phyloP scores from a whole-genome alignment of 2,888 invertebrate species.

The Epicampocera succincta region DNA sequence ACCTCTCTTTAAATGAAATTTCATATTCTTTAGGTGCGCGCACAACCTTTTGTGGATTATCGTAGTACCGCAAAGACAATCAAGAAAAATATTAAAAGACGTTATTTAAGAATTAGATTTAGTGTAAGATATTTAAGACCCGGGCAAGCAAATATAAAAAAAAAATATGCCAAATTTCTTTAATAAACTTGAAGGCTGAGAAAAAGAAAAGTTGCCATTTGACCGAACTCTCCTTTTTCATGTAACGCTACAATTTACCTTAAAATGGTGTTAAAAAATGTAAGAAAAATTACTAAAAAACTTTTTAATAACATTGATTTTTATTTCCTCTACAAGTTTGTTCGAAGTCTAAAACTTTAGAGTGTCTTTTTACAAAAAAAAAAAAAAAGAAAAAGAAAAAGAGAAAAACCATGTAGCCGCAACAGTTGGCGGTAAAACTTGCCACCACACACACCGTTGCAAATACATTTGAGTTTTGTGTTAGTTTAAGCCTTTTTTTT shows the following conservation, averaged over 20 bases:
- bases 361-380: background rate
- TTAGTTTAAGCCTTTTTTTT: constrained; percentile 38
- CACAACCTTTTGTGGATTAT: no score
- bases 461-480: constrained; percentile 15
- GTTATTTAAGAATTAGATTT: no score
- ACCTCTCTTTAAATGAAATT: no score
- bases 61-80: no score
- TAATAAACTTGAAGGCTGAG: no score
- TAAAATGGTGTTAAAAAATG: constrained; percentile 10
- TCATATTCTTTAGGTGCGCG: no score
- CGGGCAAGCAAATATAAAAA: no score
- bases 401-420: constrained; percentile 6
- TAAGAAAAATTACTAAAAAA: constrained; percentile 13
- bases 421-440: constrained; percentile 33
- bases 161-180: no score
- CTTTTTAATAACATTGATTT: constrained; percentile 54
- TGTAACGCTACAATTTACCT: constrained; percentile 12
- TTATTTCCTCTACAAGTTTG: constrained; percentile 27
- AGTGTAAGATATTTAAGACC: no score
- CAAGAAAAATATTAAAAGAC: no score
- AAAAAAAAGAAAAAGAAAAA: constrained; percentile 2
- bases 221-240: background rate
- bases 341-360: no score
- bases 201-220: background rate
- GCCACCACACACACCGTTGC: constrained; percentile 9